These are phyloP conservation scores for Hydrozoanthus gracilis DNA, from an alignment of 92 coral and sea anemone species.

Conservation along the genomic window DNA sequence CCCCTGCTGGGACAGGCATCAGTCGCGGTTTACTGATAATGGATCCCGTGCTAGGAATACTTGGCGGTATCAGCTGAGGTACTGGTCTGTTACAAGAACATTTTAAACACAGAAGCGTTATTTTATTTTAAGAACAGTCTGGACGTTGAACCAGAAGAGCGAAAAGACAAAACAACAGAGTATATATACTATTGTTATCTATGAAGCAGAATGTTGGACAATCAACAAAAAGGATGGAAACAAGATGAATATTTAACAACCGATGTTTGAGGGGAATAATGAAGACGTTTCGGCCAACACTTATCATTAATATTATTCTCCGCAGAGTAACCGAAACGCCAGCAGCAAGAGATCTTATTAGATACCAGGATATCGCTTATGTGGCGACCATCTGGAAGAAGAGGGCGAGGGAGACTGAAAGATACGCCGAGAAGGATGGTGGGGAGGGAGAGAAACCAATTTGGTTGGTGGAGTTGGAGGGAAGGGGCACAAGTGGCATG, in stretches of 20 bases:
- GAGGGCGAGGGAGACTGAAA: constrained; percentile 25
- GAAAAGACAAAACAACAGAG: not conserved
- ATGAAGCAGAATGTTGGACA: constrained; percentile 44
- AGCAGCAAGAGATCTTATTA: constrained; percentile 8
- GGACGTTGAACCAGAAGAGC: not conserved
- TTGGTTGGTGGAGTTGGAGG: constrained; percentile 19
- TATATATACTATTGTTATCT: constrained; percentile 1
- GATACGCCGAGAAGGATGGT: not conserved
- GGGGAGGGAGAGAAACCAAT: constrained; percentile 11
- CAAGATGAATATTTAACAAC: constrained; percentile 3
- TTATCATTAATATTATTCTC: not conserved
- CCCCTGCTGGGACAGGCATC: constrained; percentile 23
- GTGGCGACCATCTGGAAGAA: constrained; percentile 22
- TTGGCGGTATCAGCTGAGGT: constrained; percentile 32
- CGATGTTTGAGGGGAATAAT: constrained; percentile 29
- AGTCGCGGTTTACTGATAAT: not conserved
- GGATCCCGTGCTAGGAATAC: not conserved
- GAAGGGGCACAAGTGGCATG: constrained; percentile 17
- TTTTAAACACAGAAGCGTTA: too few species aligned
- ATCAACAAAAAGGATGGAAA: constrained; percentile 26
- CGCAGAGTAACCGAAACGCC: constrained; percentile 17
- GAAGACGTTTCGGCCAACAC: constrained; percentile 38
- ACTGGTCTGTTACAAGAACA: not conserved
- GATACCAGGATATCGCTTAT: constrained; percentile 13
- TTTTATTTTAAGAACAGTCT: too few species aligned